A percentile compares a stretch with the other conserved stretches of the same genome.
phyloP scores from a whole-genome alignment of 2,113 vertebrate species.

The Mirza zaza region DNA sequence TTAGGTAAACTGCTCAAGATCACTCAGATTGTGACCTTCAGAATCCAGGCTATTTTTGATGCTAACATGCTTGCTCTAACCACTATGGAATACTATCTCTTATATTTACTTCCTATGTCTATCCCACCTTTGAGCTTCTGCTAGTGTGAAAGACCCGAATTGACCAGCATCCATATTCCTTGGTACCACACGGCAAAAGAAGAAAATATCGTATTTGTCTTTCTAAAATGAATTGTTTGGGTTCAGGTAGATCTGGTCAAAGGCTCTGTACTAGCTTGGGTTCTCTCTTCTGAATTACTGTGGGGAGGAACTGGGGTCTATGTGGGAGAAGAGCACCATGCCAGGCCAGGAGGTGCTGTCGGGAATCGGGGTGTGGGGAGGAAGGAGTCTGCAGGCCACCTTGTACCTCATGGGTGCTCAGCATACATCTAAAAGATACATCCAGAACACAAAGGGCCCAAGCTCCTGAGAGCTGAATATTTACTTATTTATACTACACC shows the following conservation, averaged over 20 bases:
- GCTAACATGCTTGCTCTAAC: not conserved
- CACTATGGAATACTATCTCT: not conserved
- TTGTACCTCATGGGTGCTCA: not conserved
- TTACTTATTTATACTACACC: not conserved
- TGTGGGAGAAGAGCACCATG: not conserved
- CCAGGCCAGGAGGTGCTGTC: not conserved
- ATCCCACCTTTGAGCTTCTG: not conserved
- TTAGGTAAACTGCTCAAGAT: not conserved
- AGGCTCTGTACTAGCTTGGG: not conserved
- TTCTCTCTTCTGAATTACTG: not conserved
- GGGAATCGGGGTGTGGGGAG: not conserved
- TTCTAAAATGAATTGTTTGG: not conserved
- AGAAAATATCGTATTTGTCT: not conserved
- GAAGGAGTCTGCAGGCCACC: not conserved
- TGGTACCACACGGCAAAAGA: not conserved
- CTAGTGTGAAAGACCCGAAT: not conserved
- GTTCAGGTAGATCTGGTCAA: not conserved
- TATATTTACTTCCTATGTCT: not conserved
- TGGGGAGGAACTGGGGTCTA: not conserved
- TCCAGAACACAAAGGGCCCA: not conserved
- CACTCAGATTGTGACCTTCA: not conserved
- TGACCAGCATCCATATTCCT: not conserved
- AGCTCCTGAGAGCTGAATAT: not conserved
- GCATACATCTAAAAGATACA: not conserved
- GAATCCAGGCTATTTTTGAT: not conserved